Evolutionary conservation across 2,888 invertebrate genomes (phyloP).

Genomic region (Ormia ochracea): DNA sequence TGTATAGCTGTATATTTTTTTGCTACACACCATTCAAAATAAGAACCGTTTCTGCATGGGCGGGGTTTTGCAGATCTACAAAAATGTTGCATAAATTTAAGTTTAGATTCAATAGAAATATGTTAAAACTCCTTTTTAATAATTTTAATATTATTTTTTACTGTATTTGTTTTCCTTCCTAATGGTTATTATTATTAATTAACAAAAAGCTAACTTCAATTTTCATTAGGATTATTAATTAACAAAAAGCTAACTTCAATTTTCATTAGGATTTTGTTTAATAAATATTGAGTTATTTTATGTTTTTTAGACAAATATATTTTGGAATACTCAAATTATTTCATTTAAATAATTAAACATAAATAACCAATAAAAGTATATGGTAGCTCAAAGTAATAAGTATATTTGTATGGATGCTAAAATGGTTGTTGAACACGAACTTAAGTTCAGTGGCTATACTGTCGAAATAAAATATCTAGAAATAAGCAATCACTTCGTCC

Average conservation of each 20-base stretch:
- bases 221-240: conserved; percentile 37
- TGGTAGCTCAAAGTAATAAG: conserved; percentile 24
- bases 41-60: no score
- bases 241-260: conserved; percentile 29
- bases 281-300: conserved; percentile 25
- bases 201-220: conserved; percentile 15
- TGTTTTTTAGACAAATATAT: conserved; percentile 1
- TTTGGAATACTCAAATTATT: background rate
- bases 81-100: no score
- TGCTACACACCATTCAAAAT: no score
- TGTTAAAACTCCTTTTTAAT: no score
- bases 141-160: no score
- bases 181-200: conserved; percentile 22
- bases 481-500: no score
- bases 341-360: conserved; percentile 10
- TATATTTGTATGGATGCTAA: no score
- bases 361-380: conserved; percentile 15
- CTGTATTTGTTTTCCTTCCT: conserved; percentile 18
- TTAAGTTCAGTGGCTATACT: background rate
- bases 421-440: background rate
- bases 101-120: no score
- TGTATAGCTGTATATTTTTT: no score
- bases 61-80: no score
- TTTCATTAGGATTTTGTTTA: background rate
- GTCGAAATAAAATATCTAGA: background rate